Evolutionary conservation across 2,888 invertebrate species (phyloP).

Genomic region (Drosophila peninsularis): DNA sequence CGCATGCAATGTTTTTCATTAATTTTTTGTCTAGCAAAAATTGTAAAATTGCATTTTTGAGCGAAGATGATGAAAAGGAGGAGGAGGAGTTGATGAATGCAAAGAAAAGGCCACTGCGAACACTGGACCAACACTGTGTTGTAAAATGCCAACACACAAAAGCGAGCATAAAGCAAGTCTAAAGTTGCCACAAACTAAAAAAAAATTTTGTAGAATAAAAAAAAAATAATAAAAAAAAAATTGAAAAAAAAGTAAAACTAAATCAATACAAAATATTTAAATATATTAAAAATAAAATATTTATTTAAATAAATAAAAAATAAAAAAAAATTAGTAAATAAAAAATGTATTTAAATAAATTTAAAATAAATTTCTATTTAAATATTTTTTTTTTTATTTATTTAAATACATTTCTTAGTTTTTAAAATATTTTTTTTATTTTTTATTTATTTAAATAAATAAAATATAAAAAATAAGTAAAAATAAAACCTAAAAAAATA

Average conservation of each 20-base stretch:
- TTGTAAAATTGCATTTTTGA: conserved; percentile 23
- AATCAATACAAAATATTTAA: background rate
- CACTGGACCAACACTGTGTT: conserved; percentile 57
- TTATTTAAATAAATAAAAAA: background rate
- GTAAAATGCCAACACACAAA: conserved; percentile 23
- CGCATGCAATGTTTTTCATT: conserved; percentile 1
- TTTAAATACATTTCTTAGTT: too few species aligned
- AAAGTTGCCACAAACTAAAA: conserved; percentile 10
- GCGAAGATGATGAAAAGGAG: conserved; percentile 1
- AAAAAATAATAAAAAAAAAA: background rate
- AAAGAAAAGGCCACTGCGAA: conserved; percentile 16
- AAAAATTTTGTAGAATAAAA: conserved; percentile 9
- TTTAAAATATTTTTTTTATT: too few species aligned
- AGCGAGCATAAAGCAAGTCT: conserved; percentile 3
- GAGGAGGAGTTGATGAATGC: background rate
- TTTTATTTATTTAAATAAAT: background rate
- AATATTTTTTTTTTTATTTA: too few species aligned
- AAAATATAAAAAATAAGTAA: background rate
- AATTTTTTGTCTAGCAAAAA: conserved; percentile 4
- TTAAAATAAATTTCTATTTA: too few species aligned
- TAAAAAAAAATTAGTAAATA: background rate
- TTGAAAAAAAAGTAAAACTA: background rate
- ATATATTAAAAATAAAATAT: background rate
- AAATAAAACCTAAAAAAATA: background rate
- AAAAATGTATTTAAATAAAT: background rate